Percentiles rank a stretch among this genome's conserved stretches.
Conservation (phyloP, 2,888 invertebrate species). For the Neria commutata region DNA sequence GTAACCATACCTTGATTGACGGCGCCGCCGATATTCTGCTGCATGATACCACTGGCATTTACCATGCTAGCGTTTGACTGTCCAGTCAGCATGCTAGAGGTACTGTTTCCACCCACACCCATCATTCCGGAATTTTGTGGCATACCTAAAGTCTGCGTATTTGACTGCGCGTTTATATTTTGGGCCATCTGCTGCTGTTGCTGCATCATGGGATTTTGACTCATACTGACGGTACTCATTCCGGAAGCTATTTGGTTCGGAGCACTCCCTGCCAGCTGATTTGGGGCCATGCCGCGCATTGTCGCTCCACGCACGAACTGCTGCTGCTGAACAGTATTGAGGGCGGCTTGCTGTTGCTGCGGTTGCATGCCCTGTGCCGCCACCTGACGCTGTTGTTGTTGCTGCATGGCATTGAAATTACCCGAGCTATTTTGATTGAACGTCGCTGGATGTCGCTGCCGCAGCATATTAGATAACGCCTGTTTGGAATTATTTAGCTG, state of each 20-base stretch:
- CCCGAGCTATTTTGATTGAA: conserved; percentile 57
- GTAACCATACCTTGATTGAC: conserved; percentile 57
- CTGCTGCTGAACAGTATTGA: conserved; percentile 47
- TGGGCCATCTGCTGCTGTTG: conserved; percentile 49
- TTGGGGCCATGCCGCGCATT: conserved; percentile 58
- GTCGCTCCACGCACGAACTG: conserved; percentile 58
- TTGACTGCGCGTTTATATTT: conserved; percentile 34
- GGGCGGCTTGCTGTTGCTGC: conserved; percentile 55
- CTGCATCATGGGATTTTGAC: conserved; percentile 54
- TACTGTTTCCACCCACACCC: conserved; percentile 37
- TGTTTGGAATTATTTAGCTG: conserved; percentile 75
- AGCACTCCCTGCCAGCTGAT: conserved; percentile 57
- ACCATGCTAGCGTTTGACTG: conserved; percentile 40
- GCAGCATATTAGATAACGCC: conserved; percentile 84
- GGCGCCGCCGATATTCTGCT: conserved; percentile 41
- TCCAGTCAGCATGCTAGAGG: conserved; percentile 36
- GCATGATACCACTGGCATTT: conserved; percentile 53
- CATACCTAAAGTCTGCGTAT: conserved; percentile 43
- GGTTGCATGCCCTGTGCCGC: conserved; percentile 48
- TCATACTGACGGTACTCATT: conserved; percentile 64
- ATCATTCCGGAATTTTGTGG: conserved; percentile 53
- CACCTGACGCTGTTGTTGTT: conserved; percentile 55
- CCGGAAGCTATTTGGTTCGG: conserved; percentile 59
- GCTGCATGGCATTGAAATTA: conserved; percentile 51
- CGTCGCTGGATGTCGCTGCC: conserved; percentile 72